These are phyloP conservation scores for Phenganax stokvisi DNA, from an alignment of 92 coral and sea anemone genomes.

Conservation along the genomic window DNA sequence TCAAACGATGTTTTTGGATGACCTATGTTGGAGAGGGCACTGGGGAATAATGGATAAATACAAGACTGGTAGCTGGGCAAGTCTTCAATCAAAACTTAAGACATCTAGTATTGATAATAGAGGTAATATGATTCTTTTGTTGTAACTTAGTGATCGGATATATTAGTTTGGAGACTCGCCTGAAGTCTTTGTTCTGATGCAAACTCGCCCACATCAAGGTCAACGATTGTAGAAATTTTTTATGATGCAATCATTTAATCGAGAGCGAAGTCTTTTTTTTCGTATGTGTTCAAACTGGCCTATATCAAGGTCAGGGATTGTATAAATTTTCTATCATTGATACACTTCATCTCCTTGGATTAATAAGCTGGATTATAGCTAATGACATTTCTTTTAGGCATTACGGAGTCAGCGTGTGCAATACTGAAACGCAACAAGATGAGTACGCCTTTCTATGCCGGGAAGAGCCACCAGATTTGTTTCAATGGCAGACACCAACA, in stretches of 20 bases:
- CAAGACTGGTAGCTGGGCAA: constrained; percentile 50
- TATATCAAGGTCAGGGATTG: too few relatives aligned
- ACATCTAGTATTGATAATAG: constrained; percentile 51
- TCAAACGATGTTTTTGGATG: constrained; percentile 78
- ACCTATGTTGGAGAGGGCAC: constrained; percentile 61
- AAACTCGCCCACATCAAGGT: too few relatives aligned
- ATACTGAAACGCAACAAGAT: constrained; percentile 44
- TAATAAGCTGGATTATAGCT: not conserved
- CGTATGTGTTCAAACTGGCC: too few relatives aligned
- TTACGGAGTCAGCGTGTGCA: constrained; percentile 87
- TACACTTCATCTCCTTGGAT: too few relatives aligned
- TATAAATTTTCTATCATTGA: too few relatives aligned
- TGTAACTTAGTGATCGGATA: too few relatives aligned
- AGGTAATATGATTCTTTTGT: constrained; percentile 38
- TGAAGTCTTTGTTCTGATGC: too few relatives aligned
- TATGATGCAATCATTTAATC: too few relatives aligned
- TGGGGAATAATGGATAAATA: constrained; percentile 63
- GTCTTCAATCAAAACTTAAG: constrained; percentile 42
- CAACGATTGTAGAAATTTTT: too few relatives aligned
- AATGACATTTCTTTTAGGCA: constrained; percentile 47
- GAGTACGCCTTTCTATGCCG: constrained; percentile 57
- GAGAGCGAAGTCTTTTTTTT: too few relatives aligned
- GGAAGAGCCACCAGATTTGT: constrained; percentile 63
- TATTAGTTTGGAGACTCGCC: too few relatives aligned
- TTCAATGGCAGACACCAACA: constrained; percentile 81